Evolutionary conservation across 2,113 vertebrate genomes (phyloP).

Genomic region (rabbit (Oryctolagus cuniculus)): mOryCun1.1 NC_091433.1:18480501-18481000

Average conservation of each 20-base stretch:
- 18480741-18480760: not conserved
- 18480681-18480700: fast-evolving
- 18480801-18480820: not conserved
- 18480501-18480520: not conserved
- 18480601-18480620: not conserved
- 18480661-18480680: not conserved
- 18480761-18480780: not conserved
- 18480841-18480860: no score
- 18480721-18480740: not conserved
- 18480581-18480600: not conserved
- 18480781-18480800: not conserved
- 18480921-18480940: not conserved
- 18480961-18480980: not conserved
- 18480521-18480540: not conserved
- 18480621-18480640: not conserved
- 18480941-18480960: not conserved
- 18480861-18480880: not conserved
- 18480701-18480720: not conserved
- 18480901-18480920: not conserved
- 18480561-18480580: not conserved
- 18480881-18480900: not conserved
- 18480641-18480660: not conserved
- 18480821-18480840: not conserved
- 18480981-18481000: no score
- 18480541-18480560: not conserved